Percentiles rank a stretch among this genome's conserved stretches.
These are phyloP conservation scores for Pangasius djambal DNA, from an alignment of 2,797 vertebrate genomes.

Conservation along the genomic window DNA sequence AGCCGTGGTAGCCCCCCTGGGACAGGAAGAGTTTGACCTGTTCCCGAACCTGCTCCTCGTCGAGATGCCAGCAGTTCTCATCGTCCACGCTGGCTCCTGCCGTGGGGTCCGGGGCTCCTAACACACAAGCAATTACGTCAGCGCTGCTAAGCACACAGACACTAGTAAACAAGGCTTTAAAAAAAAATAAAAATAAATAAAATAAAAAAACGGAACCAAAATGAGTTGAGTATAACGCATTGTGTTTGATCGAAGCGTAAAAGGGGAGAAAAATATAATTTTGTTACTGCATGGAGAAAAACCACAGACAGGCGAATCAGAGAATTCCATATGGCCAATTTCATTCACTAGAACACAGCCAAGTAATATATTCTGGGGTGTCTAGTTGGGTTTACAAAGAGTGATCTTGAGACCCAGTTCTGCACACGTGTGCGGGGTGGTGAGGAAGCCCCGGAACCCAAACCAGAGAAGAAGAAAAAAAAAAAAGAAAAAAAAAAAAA, in stretches of 20 bases:
- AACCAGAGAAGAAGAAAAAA: not conserved
- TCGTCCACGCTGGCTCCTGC: constrained; percentile 96
- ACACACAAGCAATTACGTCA: constrained; percentile 32
- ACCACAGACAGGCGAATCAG: not conserved
- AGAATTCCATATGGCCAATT: not conserved
- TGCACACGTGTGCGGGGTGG: not conserved
- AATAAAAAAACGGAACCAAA: no score
- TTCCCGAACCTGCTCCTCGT: constrained; percentile 96
- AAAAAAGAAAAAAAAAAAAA: not conserved
- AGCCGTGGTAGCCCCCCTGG: constrained; percentile 95
- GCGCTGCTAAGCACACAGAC: constrained; percentile 20
- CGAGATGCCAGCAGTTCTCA: constrained; percentile 97
- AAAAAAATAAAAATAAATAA: no score
- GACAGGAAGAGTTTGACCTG: constrained; percentile 97
- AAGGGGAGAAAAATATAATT: not conserved
- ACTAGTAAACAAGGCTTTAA: not conserved
- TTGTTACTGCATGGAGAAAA: not conserved
- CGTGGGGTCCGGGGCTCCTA: constrained; percentile 95
- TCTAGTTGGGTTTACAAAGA: constrained; percentile 16
- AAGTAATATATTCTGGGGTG: constrained; percentile 10
- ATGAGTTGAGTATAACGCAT: no score
- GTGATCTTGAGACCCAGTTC: not conserved
- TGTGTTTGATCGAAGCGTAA: no score
- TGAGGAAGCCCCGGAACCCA: constrained; percentile 11
- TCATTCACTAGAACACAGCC: constrained; percentile 6